Base-by-base conservation (phyloP, 1,140 invertebrate genomes). In the Brachionus manjavacas region DNA sequence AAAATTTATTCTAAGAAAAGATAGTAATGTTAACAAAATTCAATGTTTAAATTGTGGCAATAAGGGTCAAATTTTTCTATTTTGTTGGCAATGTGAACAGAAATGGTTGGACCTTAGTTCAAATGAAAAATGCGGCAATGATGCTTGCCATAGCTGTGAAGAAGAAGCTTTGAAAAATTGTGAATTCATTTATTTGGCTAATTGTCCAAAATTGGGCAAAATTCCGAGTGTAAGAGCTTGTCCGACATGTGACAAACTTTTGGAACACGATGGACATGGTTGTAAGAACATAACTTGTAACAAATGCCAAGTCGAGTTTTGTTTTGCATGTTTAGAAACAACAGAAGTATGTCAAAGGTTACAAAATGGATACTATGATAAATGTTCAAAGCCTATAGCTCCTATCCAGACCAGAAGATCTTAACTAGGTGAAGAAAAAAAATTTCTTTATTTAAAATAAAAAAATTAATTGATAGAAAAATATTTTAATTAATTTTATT, bases 201-300 rank as follows among this genome's bases (percentile, higher is more conserved):
- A 8, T 35, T 31, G 23, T 35, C 23, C 23, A 14, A n/a, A n/a
- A 31, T 70, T 70, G 28, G 66, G 25, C 0, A 31, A n/a, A 12
- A 35, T 70, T 31, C 66, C 66, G n/a, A 70, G 25, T 70, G n/a
- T 70, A 2, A 70, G 66, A 70, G 66, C 66, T n/a, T 70, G 66
- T 70, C 66, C 66, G 6, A 9, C 31, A n/a, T 70, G 66, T 35
- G 66, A 35, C 4, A 28, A 28, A 70, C 31, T 70, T n/a, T 14
- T 70, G 11, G 66, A 70, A 70, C 66, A 70, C 25, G n/a, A 70
- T 70, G 66, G 66, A 31, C 3, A 28, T n/a, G 66, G 66, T n/a
- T 70, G 66, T n/a, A 70, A 70, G 28, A 70, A 70, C 31, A 35
- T 70, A 12, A 35, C 35, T 31, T 70, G 66, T 35, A 28, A n/a